Conservation (phyloP, 2,113 vertebrate genomes). For the Hypomesus transpacificus region DNA sequence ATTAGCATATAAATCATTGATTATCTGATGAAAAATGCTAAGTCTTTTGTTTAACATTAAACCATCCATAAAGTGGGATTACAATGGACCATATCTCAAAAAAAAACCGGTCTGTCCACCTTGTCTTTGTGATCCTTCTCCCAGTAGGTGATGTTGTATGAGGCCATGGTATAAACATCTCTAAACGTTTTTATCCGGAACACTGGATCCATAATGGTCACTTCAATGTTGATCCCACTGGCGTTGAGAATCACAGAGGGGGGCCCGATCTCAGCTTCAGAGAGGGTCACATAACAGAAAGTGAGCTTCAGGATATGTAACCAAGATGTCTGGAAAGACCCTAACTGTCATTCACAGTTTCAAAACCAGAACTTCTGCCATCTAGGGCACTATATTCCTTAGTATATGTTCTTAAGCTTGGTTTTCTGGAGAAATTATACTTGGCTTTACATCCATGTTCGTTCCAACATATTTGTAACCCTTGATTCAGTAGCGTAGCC, state of each 20-base stretch:
- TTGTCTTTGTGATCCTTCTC: slow-evolving; percentile 34
- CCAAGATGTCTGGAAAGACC: neutral
- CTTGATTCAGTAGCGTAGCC: too few species aligned
- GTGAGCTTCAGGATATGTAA: neutral
- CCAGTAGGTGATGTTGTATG: slow-evolving; percentile 66
- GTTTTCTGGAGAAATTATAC: too few species aligned
- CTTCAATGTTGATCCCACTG: slow-evolving; percentile 35
- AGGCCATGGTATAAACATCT: neutral
- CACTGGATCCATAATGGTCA: slow-evolving; percentile 56
- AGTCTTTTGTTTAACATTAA: slow-evolving; percentile 3
- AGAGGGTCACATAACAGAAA: neutral
- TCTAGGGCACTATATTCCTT: too few species aligned
- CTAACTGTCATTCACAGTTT: too few species aligned
- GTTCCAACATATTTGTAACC: too few species aligned
- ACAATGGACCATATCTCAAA: neutral
- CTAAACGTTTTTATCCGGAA: slow-evolving; percentile 25
- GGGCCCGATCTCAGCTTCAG: slow-evolving; percentile 58
- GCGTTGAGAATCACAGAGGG: slow-evolving; percentile 48
- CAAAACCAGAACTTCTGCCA: too few species aligned
- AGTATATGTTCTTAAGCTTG: too few species aligned
- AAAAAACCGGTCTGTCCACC: slow-evolving; percentile 38
- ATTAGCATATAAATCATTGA: too few species aligned
- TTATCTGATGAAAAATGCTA: too few species aligned
- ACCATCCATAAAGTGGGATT: neutral
- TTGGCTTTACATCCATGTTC: too few species aligned